Evolutionary conservation across 2,797 vertebrate species (phyloP).

Genomic region (Brachymystax lenok): DNA sequence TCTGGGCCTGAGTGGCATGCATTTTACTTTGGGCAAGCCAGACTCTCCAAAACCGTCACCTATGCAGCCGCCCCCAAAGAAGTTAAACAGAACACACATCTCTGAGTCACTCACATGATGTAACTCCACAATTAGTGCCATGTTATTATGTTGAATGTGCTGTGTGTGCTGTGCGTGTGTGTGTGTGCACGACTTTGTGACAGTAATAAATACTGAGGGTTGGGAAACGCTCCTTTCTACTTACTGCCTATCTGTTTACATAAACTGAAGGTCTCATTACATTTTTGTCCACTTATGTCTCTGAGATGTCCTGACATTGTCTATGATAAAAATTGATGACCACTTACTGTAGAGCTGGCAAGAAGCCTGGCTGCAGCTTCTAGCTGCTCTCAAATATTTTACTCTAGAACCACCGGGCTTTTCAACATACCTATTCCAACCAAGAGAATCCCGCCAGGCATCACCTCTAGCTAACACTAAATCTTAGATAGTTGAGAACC

Average conservation of each 20-base stretch:
- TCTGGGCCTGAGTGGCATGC: too few relatives aligned
- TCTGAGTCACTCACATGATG: not conserved
- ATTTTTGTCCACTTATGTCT: not conserved
- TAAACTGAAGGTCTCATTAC: not conserved
- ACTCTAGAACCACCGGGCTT: not conserved
- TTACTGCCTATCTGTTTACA: not conserved
- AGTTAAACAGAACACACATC: not conserved
- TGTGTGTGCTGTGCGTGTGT: not conserved
- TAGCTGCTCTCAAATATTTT: not conserved
- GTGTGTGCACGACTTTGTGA: not conserved
- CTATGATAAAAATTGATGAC: not conserved
- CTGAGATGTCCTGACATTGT: not conserved
- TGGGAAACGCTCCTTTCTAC: not conserved
- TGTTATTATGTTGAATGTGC: not conserved
- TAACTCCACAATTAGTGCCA: not conserved
- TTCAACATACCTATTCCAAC: not conserved
- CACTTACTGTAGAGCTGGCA: not conserved
- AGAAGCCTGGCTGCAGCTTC: not conserved
- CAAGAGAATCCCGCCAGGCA: not conserved
- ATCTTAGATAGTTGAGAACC: slow-evolving; percentile 3
- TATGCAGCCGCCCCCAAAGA: too few relatives aligned
- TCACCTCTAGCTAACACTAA: not conserved
- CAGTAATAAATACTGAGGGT: slow-evolving; percentile 1
- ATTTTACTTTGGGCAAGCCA: too few relatives aligned
- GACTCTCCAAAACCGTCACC: too few relatives aligned